Base-by-base conservation (phyloP, 2,797 vertebrate species). In the Eulemur rubriventer region DNA sequence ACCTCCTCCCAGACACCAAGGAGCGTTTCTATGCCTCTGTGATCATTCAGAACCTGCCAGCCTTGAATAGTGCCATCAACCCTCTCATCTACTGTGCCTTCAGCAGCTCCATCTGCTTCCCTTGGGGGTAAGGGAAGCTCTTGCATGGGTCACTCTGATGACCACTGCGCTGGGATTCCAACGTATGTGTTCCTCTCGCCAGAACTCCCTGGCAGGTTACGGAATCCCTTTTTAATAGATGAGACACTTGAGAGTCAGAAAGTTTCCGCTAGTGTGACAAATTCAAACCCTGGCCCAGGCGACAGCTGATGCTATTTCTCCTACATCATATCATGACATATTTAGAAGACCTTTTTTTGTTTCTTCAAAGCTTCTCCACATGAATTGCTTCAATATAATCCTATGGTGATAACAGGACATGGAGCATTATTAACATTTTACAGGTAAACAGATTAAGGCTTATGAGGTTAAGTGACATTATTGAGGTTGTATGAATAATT, bases 31-130 rank as follows among this genome's bases (percentile, higher is more conserved):
- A 98, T 0, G 98, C 98, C 6, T 98, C 99, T 0, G 98, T 98
- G 94, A 99, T 99, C 92, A 99, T 99, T 85, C 99, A 99, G 96
- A 99, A 99, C 94, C 98, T 99, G 57, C 98, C 99, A 7, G 98
- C 98, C 75, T 92, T 99, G 95, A 99, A 99, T 80, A 99, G 99
- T 0, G 98, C 99, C 28, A 97, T 99, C 96, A 99, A 99, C 22
- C 98, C 99, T 1, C 98, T 99, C 91, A 98, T 99, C 96, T 99
- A 99, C 96, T 99, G 98, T 79, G 20, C 98, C 95, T 99, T 99
- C 98, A 98, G 98, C 97, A 97, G 95, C 94, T 89, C 61, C 28
- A 46, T 98, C 96, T 98, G 98, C 70, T 81, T 82, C 1, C 79
- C 98, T 75, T 98, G 98, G 8, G 24, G 98, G 99, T 99, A 98